These are phyloP conservation scores for Rhizoglyphus robini DNA, from an alignment of 1,140 invertebrate species.

Conservation along the genomic window DNA sequence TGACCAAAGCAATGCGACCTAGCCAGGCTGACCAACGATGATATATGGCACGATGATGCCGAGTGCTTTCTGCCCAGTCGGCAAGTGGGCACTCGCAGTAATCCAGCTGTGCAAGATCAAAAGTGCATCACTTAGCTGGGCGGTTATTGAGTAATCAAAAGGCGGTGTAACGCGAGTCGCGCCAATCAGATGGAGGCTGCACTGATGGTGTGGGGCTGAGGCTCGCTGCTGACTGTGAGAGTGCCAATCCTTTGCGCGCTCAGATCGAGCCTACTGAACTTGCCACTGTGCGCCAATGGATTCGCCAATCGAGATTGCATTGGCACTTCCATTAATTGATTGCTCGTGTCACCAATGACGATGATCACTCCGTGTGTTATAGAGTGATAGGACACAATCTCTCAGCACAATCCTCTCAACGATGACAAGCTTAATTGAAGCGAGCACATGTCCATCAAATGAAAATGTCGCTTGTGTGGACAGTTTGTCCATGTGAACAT, in stretches of 20 bases:
- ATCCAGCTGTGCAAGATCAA: neutral
- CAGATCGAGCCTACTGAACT: neutral
- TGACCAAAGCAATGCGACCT: neutral
- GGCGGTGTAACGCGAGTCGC: conserved; percentile 9
- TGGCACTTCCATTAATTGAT: neutral
- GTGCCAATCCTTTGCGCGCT: neutral
- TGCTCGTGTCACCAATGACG: neutral
- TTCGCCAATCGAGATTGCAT: neutral
- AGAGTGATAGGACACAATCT: neutral
- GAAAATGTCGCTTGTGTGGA: no score
- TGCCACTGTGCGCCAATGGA: no score
- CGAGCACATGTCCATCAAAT: no score
- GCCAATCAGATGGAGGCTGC: neutral
- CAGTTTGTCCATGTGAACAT: no score
- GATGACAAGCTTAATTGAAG: no score
- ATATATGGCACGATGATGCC: neutral
- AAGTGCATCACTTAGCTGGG: conserved; percentile 8
- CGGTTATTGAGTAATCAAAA: conserved; percentile 8
- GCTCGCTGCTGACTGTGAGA: neutral
- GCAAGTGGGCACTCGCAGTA: conserved; percentile 1
- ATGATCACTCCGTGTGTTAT: neutral
- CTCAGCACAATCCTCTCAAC: no score
- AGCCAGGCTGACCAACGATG: neutral
- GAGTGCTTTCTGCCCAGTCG: neutral
- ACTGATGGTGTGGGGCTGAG: neutral